Conservation (phyloP, 2,888 invertebrate species). For the Drosophila birchii region DNA sequence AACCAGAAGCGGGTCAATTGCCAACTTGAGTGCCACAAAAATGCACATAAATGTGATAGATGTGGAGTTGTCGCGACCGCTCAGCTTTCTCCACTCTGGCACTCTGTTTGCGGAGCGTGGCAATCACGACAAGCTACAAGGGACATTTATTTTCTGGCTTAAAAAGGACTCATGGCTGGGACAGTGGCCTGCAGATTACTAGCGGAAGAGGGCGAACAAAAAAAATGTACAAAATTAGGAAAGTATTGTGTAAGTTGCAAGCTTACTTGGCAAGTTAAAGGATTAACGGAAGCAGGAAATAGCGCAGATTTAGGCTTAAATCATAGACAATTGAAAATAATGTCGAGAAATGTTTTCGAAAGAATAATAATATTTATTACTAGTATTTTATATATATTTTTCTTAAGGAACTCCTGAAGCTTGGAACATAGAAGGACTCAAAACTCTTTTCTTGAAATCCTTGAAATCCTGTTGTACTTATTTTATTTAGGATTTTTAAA, state of each 20-base stretch:
- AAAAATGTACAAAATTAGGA: constrained; percentile 1
- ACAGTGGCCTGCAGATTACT: constrained; percentile 1
- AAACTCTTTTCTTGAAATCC: too few relatives aligned
- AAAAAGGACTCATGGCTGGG: constrained; percentile 3
- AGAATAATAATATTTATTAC: too few relatives aligned
- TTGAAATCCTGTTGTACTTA: too few relatives aligned
- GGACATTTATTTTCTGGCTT: constrained; percentile 52
- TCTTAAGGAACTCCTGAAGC: too few relatives aligned
- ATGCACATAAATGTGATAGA: constrained; percentile 79
- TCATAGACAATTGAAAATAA: background rate
- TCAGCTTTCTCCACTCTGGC: constrained; percentile 23
- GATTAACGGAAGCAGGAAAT: background rate
- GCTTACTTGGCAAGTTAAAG: background rate
- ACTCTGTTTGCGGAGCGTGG: constrained; percentile 31
- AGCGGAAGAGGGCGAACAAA: background rate
- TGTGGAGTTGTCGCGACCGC: constrained; percentile 49
- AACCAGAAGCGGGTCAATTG: constrained; percentile 69
- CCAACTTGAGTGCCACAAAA: constrained; percentile 77
- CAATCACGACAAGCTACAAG: constrained; percentile 59
- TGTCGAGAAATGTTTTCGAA: too few relatives aligned
- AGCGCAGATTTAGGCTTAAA: too few relatives aligned
- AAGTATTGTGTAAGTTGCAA: background rate
- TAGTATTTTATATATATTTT: too few relatives aligned
- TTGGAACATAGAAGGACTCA: too few relatives aligned
- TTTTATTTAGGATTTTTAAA: too few relatives aligned